These are phyloP conservation scores for Polyommatus iphigenia DNA, from an alignment of 2,888 invertebrate genomes.

Conservation along the genomic window DNA sequence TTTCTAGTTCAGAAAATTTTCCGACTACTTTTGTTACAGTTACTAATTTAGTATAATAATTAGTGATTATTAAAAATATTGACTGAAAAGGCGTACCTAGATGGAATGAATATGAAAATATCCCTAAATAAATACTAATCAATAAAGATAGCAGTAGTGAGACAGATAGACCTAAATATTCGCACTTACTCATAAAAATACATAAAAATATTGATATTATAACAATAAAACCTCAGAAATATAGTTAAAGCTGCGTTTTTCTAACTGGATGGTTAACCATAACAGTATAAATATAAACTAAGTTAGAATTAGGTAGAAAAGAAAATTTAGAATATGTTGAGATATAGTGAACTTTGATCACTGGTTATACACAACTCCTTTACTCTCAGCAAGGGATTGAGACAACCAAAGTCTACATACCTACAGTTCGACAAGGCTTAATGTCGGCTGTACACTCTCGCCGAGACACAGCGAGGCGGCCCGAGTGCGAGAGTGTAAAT, in stretches of 20 bases:
- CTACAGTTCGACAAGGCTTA: no score
- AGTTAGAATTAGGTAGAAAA: not conserved
- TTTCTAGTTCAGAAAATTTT: not conserved
- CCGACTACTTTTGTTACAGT: not conserved
- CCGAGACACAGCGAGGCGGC: no score
- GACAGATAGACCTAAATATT: not conserved
- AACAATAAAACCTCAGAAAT: constrained; percentile 26
- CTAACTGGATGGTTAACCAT: constrained; percentile 2
- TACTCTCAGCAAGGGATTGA: not conserved
- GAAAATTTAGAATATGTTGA: constrained; percentile 13
- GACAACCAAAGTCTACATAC: not conserved
- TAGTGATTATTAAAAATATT: not conserved
- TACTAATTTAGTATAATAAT: not conserved
- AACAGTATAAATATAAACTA: not conserved
- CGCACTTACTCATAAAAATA: constrained; percentile 8
- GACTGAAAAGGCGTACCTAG: not conserved
- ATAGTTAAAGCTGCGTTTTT: constrained; percentile 25
- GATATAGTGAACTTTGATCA: constrained; percentile 1
- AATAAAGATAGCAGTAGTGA: not conserved
- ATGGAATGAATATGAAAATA: not conserved
- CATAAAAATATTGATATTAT: constrained; percentile 24
- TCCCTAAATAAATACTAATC: not conserved
- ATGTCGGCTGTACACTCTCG: no score
- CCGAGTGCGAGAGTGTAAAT: no score
- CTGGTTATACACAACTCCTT: not conserved